These are phyloP conservation scores for human DNA, from an alignment of 2,113 vertebrate species.

Conservation along the genomic window DNA sequence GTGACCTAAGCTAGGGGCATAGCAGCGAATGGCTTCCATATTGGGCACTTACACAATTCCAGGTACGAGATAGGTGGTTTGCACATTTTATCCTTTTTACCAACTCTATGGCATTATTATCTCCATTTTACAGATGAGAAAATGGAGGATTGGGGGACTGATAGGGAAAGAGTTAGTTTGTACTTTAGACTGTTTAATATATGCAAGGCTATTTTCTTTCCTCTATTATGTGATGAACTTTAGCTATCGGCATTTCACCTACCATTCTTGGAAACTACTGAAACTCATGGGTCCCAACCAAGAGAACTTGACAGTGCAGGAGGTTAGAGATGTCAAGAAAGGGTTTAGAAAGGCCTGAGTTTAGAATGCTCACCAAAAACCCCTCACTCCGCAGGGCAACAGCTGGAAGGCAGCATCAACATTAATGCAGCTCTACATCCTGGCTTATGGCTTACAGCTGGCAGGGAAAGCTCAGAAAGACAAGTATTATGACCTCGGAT, in stretches of 20 bases:
- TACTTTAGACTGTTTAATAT: background rate
- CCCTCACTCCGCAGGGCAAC: rapidly evolving
- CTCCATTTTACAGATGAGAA: conserved; percentile 42
- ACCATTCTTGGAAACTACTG: background rate
- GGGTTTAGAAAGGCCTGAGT: background rate
- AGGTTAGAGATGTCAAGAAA: background rate
- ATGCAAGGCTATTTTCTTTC: background rate
- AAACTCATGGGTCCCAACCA: background rate
- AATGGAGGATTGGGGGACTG: background rate
- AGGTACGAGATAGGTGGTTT: background rate
- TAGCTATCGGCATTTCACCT: background rate
- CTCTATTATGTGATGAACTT: background rate
- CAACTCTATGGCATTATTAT: background rate
- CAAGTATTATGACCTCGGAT: background rate
- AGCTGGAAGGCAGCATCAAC: background rate
- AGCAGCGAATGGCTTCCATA: background rate
- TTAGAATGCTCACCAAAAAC: background rate
- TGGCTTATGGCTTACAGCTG: background rate
- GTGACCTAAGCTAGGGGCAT: background rate
- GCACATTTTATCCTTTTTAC: background rate
- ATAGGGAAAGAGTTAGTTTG: background rate
- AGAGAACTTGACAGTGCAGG: background rate
- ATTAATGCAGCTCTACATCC: too few species aligned
- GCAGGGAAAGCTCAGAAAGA: background rate
- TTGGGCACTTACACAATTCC: background rate